phyloP scores from a whole-genome alignment of 53 echinoderm and acorn worm genomes.

The Echinarachnius parma region DNA sequence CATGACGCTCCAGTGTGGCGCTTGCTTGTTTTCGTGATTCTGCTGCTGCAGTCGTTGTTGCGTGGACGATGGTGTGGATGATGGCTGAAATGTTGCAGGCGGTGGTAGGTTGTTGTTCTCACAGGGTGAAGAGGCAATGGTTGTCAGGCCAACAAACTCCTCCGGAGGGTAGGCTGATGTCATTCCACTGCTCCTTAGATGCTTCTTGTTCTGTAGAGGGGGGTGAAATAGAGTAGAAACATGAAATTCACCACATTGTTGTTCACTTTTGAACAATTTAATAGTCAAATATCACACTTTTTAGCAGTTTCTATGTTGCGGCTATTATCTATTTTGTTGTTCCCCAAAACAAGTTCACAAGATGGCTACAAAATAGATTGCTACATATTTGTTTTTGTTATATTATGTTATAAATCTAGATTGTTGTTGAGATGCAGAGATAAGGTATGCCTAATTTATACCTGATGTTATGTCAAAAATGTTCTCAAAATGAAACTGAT shows the following conservation, averaged over 20 bases:
- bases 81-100: slow-evolving; percentile 80
- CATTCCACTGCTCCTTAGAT: slow-evolving; percentile 28
- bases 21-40: too few relatives aligned
- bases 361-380: too few relatives aligned
- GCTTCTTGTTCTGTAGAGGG: slow-evolving; percentile 22
- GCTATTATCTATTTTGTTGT: too few relatives aligned
- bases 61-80: slow-evolving; percentile 56
- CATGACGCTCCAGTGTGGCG: slow-evolving; percentile 82
- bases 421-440: too few relatives aligned
- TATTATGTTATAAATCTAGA: too few relatives aligned
- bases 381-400: too few relatives aligned
- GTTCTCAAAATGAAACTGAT: too few relatives aligned
- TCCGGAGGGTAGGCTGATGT: slow-evolving; percentile 39
- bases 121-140: slow-evolving; percentile 90
- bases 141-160: slow-evolving; percentile 68
- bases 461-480: too few relatives aligned
- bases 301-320: neutral
- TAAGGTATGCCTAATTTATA: too few relatives aligned
- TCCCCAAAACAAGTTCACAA: too few relatives aligned
- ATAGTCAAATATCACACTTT: neutral
- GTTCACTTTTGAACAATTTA: neutral
- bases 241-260: neutral
- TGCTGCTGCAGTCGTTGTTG: slow-evolving; percentile 20
- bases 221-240: neutral
- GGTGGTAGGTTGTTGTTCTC: slow-evolving; percentile 75